phyloP scores from a whole-genome alignment of 1,140 invertebrate genomes.

The Macrobrachium nipponense region DNA sequence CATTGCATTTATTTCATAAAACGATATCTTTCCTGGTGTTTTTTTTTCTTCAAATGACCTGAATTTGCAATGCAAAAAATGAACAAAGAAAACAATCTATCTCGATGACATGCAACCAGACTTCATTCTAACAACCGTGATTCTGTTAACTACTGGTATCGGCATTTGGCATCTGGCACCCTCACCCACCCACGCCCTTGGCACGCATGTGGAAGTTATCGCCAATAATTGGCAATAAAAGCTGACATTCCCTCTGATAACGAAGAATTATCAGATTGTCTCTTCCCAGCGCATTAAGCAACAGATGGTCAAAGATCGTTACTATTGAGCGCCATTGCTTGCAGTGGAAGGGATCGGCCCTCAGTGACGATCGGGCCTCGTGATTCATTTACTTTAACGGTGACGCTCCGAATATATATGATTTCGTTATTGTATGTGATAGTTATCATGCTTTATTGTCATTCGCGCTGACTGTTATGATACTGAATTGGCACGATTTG shows the following conservation, averaged over 20 bases:
- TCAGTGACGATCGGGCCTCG: conserved; percentile 3
- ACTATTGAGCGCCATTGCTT: conserved; percentile 23
- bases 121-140: neutral
- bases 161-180: conserved; percentile 30
- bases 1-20: too few species aligned
- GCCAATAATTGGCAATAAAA: conserved; percentile 47
- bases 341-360: conserved; percentile 21
- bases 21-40: too few species aligned
- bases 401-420: too few species aligned
- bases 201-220: conserved; percentile 48
- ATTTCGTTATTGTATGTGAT: too few species aligned
- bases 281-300: conserved; percentile 36
- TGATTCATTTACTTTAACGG: too few species aligned
- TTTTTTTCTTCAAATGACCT: too few species aligned
- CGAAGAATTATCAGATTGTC: conserved; percentile 42
- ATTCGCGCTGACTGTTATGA: too few species aligned
- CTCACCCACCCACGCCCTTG: conserved; percentile 33
- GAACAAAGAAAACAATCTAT: neutral
- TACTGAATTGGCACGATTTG: too few species aligned
- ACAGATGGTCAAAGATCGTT: conserved; percentile 44
- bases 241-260: conserved; percentile 23
- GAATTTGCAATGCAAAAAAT: too few species aligned
- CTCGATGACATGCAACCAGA: neutral
- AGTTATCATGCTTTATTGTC: too few species aligned
- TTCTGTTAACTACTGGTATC: neutral